Percentiles rank a stretch among this genome's conserved stretches.
Conservation (phyloP, 1,140 invertebrate species). For the Drosophila prosaltans region DNA sequence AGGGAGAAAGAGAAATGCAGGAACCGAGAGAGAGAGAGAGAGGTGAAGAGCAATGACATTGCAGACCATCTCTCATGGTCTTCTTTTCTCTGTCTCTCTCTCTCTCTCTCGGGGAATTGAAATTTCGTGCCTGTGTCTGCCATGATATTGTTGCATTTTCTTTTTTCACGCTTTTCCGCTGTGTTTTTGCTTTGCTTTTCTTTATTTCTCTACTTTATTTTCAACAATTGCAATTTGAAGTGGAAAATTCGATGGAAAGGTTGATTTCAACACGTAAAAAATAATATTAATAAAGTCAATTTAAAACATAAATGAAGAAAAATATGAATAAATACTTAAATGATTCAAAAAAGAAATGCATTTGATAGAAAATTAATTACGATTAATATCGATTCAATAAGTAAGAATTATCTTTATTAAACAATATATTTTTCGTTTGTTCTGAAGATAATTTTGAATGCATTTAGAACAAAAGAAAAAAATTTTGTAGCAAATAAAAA, state of each 20-base stretch:
- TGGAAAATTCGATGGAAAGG: slow-evolving; percentile 74
- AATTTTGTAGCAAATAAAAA: no score
- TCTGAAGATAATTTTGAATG: no score
- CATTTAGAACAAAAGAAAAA: no score
- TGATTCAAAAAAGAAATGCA: not conserved
- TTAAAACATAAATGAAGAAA: not conserved
- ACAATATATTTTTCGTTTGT: no score
- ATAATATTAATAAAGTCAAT: not conserved
- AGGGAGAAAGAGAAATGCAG: slow-evolving; percentile 16
- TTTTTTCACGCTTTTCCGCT: slow-evolving; percentile 2
- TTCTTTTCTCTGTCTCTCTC: slow-evolving; percentile 9
- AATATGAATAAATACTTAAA: not conserved
- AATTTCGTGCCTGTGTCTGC: slow-evolving; percentile 22
- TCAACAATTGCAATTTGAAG: slow-evolving; percentile 48
- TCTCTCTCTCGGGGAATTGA: slow-evolving; percentile 16
- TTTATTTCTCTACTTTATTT: slow-evolving; percentile 21
- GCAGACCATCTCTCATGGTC: slow-evolving; percentile 23
- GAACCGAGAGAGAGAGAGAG: slow-evolving; percentile 35
- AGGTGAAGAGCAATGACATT: slow-evolving; percentile 41
- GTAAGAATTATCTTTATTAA: no score
- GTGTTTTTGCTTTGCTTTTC: slow-evolving; percentile 38
- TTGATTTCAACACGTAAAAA: not conserved
- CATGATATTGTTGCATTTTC: slow-evolving; percentile 17
- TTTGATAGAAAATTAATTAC: no score
- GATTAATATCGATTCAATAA: no score